These are phyloP conservation scores for Cheilosia variabilis DNA, from an alignment of 2,888 invertebrate species.

Conservation along the genomic window DNA sequence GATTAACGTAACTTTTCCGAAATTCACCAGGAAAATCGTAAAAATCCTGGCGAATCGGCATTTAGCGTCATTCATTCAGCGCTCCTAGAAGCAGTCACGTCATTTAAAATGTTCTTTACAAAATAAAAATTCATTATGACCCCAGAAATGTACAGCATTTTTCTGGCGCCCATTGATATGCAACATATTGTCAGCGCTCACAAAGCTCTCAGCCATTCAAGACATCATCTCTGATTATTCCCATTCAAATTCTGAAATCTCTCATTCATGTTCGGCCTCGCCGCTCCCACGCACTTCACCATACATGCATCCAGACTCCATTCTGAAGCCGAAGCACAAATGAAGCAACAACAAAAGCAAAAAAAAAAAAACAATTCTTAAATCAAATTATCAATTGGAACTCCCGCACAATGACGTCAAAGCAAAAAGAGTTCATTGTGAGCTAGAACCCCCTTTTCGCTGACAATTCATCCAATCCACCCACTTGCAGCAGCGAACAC, in stretches of 20 bases:
- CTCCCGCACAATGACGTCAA: slow-evolving; percentile 71
- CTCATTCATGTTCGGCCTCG: slow-evolving; percentile 6
- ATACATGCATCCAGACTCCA: background rate
- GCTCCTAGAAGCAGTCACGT: background rate
- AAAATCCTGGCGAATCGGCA: too few species aligned
- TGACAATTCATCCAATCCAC: slow-evolving; percentile 30
- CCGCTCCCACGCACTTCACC: slow-evolving; percentile 33
- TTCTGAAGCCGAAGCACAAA: background rate
- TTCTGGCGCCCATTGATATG: slow-evolving; percentile 27
- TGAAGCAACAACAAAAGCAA: slow-evolving; percentile 4
- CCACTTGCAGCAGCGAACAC: background rate
- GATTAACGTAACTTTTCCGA: too few species aligned
- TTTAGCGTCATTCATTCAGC: background rate
- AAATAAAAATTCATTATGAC: background rate
- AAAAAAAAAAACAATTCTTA: slow-evolving; percentile 29
- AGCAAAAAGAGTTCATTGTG: background rate
- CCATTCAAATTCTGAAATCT: slow-evolving; percentile 5
- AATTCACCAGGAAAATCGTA: too few species aligned
- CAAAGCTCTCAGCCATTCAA: slow-evolving; percentile 15
- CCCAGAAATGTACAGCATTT: background rate
- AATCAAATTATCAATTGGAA: slow-evolving; percentile 20
- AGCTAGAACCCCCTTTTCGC: slow-evolving; percentile 40
- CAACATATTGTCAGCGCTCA: background rate
- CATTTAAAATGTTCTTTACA: background rate
- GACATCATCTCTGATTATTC: background rate